phyloP scores from a whole-genome alignment of 2,888 invertebrate species.

The Tiliacea aurago region DNA sequence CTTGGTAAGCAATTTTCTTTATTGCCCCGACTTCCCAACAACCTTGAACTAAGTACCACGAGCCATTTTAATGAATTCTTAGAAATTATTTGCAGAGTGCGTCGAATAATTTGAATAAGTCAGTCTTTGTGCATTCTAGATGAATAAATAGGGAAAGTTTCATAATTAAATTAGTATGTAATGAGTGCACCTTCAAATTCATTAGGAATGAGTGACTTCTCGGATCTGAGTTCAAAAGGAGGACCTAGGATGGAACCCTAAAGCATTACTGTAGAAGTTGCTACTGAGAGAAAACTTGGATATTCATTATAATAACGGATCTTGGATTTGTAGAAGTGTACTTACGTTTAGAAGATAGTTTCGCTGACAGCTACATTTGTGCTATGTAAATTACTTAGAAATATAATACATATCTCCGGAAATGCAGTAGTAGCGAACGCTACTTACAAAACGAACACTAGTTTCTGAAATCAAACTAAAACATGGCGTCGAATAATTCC shows the following conservation, averaged over 20 bases:
- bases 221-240: not conserved
- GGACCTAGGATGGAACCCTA: not conserved
- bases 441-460: not conserved
- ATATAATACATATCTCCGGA: not conserved
- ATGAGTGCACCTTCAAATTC: constrained; percentile 7
- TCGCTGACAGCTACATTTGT: not conserved
- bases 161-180: constrained; percentile 1
- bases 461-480: not conserved
- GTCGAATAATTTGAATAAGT: constrained; percentile 17
- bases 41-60: constrained; percentile 18
- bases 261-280: not conserved
- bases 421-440: not conserved
- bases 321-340: not conserved
- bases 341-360: not conserved
- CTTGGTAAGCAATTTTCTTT: constrained; percentile 30
- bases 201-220: not conserved
- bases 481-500: too few species aligned
- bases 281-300: not conserved
- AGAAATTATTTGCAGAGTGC: constrained; percentile 26
- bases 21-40: not conserved
- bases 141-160: constrained; percentile 20
- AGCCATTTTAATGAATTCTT: constrained; percentile 12
- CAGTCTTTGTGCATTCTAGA: constrained; percentile 29
- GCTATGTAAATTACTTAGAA: not conserved
- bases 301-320: not conserved